Evolutionary conservation across 1,140 invertebrate species (phyloP), one percentile per base, ranked within the genome.

Genomic region (Drosophila murphyi): DNA sequence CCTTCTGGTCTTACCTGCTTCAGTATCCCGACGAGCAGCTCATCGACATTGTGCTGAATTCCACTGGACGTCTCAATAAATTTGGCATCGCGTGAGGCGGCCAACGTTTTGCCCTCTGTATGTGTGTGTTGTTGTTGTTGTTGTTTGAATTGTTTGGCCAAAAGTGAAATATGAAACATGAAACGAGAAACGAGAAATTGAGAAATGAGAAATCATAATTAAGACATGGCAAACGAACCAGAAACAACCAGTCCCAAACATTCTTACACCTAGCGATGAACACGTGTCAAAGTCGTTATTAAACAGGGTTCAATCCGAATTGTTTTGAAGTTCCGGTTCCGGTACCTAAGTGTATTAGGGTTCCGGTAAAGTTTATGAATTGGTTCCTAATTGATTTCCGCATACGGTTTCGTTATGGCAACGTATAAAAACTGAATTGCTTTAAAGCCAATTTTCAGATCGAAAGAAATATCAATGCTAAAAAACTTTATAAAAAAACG

Each of bases 11-110:
- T 82, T 72, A 92, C 94, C 92, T 97, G 96, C 92, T 97, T 98
- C 34, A 98, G 93, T 55, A 97, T 95, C 2, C 97, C 97, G 0
- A 98, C 97, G 12, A 98, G 93, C 31, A 98, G 94, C 88, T 98
- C 97, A 91, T 98, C 97, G 8, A 98, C 97, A 82, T 98, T 97
- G 93, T 98, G 97, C 91, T 98, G 96, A 80, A 98, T 97, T 2
- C 97, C 97, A 60, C 96, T 96, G 0, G 97, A 98, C 1, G 97
- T 97, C 92, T 98, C 97, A 73, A 98, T 98, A 93, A 97, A 98
- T 93, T 98, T 98, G 92, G 96, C 97, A 91, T 97, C 97, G 85
- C 96, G 95, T n/a, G 96, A 96, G 41, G 95, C 96, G 0, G 97
- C 97, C 78, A 98, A 91, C 29, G 95, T 94, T 93, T 97, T 98